Evolutionary conservation across 2,113 vertebrate genomes (phyloP).

Genomic region (Salvelinus namaycush): DNA sequence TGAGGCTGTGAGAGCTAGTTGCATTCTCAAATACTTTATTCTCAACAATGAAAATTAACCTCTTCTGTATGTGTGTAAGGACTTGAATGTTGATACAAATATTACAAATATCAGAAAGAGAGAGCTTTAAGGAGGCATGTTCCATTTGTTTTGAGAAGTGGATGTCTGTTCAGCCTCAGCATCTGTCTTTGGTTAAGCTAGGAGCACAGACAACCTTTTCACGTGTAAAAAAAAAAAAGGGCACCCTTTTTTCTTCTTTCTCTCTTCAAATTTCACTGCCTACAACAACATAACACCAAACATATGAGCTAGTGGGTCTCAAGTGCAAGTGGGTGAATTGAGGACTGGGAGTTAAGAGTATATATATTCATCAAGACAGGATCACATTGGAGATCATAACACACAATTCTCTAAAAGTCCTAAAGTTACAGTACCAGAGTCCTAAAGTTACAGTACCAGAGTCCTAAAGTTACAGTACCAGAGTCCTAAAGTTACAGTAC

Average conservation of each 20-base stretch:
- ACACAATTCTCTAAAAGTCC: neutral
- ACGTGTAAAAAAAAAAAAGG: constrained; percentile 62
- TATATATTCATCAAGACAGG: too few species aligned
- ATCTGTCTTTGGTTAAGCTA: constrained; percentile 73
- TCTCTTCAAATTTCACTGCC: constrained; percentile 14
- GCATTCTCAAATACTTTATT: too few species aligned
- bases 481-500: too few species aligned
- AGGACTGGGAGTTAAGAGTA: neutral
- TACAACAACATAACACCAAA: too few species aligned
- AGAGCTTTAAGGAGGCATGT: constrained; percentile 43
- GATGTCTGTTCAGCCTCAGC: constrained; percentile 67
- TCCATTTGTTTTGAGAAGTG: constrained; percentile 65
- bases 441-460: too few species aligned
- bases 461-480: too few species aligned
- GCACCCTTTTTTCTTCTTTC: neutral
- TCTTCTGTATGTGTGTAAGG: constrained; percentile 5
- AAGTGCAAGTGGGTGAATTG: neutral
- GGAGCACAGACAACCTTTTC: constrained; percentile 70
- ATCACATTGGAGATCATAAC: neutral
- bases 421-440: too few species aligned
- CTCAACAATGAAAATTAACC: neutral
- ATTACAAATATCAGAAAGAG: constrained; percentile 46
- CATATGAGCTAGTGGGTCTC: too few species aligned
- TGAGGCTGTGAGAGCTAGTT: too few species aligned
- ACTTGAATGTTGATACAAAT: constrained; percentile 23